Evolutionary conservation across 2,888 invertebrate species (phyloP).

Genomic region (Xylocampa areola): DNA sequence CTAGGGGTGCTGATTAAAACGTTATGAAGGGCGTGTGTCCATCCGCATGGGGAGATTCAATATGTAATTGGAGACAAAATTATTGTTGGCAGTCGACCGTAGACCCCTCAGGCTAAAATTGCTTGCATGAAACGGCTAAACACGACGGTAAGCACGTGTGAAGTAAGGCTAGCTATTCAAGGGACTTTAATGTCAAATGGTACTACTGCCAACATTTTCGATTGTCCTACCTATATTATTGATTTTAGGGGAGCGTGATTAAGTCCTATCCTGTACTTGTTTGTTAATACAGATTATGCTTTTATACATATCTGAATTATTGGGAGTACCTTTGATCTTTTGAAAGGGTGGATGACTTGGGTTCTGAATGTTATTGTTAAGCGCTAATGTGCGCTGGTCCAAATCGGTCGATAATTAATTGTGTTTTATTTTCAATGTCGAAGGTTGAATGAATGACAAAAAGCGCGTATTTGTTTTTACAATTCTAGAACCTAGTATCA

Average conservation of each 20-base stretch:
- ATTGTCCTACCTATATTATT: constrained; percentile 1
- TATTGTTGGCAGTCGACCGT: constrained; percentile 18
- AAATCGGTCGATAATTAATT: too few relatives aligned
- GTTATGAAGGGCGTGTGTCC: constrained; percentile 3
- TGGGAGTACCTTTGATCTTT: constrained; percentile 28
- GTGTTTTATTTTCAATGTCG: too few relatives aligned
- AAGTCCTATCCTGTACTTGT: constrained; percentile 4
- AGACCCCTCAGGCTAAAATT: too few relatives aligned
- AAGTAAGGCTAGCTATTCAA: too few relatives aligned
- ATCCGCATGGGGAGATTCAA: constrained; percentile 12
- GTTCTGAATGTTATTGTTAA: constrained; percentile 13
- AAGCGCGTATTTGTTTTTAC: too few relatives aligned
- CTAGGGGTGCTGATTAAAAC: constrained; percentile 21
- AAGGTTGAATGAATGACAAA: too few relatives aligned
- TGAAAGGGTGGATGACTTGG: constrained; percentile 4
- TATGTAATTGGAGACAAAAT: constrained; percentile 28
- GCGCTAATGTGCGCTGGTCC: background rate
- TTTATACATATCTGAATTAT: constrained; percentile 9
- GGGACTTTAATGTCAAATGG: too few relatives aligned
- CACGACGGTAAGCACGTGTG: too few relatives aligned
- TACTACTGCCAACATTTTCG: too few relatives aligned
- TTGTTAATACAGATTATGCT: constrained; percentile 18
- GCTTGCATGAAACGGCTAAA: too few relatives aligned
- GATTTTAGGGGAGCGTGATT: constrained; percentile 26
- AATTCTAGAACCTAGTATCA: too few relatives aligned